These are phyloP conservation scores for Dugesia japonica DNA, from an alignment of 2,888 invertebrate genomes.

Conservation along the genomic window DNA sequence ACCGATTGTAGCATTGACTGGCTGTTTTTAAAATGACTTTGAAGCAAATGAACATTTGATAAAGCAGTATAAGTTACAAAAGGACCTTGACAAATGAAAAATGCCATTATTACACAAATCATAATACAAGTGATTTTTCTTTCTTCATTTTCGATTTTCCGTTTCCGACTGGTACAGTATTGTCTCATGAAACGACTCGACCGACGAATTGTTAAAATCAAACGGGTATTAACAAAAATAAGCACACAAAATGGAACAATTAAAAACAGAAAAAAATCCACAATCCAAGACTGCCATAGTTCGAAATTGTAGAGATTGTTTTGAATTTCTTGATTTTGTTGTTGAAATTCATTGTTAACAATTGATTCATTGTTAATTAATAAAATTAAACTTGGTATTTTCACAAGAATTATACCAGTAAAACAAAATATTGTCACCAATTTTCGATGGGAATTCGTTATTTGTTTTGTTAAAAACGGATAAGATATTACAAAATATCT, in stretches of 20 bases:
- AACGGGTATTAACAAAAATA: conserved; percentile 15
- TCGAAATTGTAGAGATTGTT: not conserved
- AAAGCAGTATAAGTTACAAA: conserved; percentile 21
- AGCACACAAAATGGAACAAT: conserved; percentile 17
- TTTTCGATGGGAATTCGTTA: conserved; percentile 17
- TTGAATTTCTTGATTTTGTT: not conserved
- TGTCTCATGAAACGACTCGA: conserved; percentile 23
- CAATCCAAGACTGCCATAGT: conserved; percentile 5
- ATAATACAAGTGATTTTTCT: conserved; percentile 24
- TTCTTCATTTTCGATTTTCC: conserved; percentile 22
- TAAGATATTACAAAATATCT: conserved; percentile 22
- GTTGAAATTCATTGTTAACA: not conserved
- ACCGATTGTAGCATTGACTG: not conserved
- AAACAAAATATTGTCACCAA: not conserved
- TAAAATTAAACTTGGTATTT: conserved; percentile 22
- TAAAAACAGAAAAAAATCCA: conserved; percentile 27
- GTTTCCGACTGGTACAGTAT: not conserved
- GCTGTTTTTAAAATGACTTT: not conserved
- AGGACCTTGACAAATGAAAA: conserved; percentile 29
- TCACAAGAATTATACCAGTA: not conserved
- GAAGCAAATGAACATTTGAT: conserved; percentile 20
- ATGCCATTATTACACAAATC: conserved; percentile 23
- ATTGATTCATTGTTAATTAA: not conserved
- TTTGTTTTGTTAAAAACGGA: conserved; percentile 25
- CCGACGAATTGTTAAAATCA: conserved; percentile 23